Base-by-base conservation (phyloP, 1,140 invertebrate species). In the Bicyclus anynana region DNA sequence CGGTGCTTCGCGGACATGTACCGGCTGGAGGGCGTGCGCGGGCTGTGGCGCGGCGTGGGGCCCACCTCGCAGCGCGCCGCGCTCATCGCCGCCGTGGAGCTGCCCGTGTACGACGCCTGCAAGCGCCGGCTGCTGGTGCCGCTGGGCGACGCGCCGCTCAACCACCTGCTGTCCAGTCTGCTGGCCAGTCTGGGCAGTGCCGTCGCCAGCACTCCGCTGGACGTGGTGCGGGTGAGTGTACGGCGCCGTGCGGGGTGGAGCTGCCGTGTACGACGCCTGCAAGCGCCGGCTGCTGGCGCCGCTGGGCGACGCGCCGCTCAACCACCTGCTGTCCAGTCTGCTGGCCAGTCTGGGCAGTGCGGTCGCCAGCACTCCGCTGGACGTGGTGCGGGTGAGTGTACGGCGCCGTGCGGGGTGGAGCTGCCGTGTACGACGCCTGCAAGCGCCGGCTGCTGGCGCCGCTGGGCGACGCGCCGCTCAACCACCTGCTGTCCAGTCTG, bases 121-220 rank as follows among this genome's bases (percentile, higher is more conserved):
- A 99, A 98, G 90, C 92, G 93, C 69, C 91, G 94, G 68, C 90
- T 98, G 50, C 91, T 94, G 72, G 89, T 88, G 14, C 58, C 92
- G 18, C 89, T 97, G 68, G 95, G 94, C 5, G 95, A 98, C 90
- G 93, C 92, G 69, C 90, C 95, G 44, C 88, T 91, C 23, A 97
- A 97, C 91, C 97, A 98, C 91, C 95, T 98, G 80, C 87, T 94
- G 93, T 97, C 95, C 62, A 98, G 97, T 91, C 93, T 95, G 77
- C 92, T 96, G 75, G 97, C 98, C 58, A 98, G 97, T 83, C 90
- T 99, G 62, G 94, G 96, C 62, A 97, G 97, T 84, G 97, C 97
- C 37, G 90, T 97, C 59, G 95, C 97, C 61, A 98, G 97, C 46
- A 98, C 96, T 17, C 98, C 97, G 47, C 94, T 98, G 62, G 98